These are phyloP conservation scores for Decapterus maruadsi DNA, from an alignment of 2,797 vertebrate species.

Conservation along the genomic window DNA sequence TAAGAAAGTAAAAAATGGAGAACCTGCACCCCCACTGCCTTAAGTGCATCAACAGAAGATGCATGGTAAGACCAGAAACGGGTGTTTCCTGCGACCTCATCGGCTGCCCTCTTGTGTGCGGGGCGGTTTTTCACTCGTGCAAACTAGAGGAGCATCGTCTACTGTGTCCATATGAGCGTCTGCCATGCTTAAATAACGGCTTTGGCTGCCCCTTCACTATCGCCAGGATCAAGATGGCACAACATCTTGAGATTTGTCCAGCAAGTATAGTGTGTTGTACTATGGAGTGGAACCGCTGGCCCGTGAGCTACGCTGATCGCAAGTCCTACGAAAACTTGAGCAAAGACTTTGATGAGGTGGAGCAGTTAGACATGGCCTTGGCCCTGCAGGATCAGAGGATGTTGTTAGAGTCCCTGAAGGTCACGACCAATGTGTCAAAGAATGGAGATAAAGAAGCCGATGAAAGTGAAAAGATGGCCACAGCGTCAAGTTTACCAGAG, in stretches of 20 bases:
- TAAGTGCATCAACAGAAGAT: constrained; percentile 96
- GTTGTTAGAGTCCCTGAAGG: constrained; percentile 96
- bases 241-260: constrained; percentile 94
- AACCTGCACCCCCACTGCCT: constrained; percentile 93
- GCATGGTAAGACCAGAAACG: constrained; percentile 94
- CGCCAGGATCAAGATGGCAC: constrained; percentile 92
- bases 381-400: constrained; percentile 99
- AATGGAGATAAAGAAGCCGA: constrained; percentile 84
- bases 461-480: constrained; percentile 85
- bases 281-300: constrained; percentile 99
- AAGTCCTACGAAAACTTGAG: constrained; percentile 98
- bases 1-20: constrained; percentile 85
- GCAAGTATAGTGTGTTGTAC: constrained; percentile 99
- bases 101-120: constrained; percentile 95
- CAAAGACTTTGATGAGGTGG: constrained; percentile 96
- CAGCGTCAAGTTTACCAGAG: constrained; percentile 80
- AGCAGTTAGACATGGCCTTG: constrained; percentile 98
- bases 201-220: constrained; percentile 96
- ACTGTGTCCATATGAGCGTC: constrained; percentile 94
- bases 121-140: constrained; percentile 96
- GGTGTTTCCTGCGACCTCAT: constrained; percentile 94
- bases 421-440: constrained; percentile 94
- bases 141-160: constrained; percentile 94
- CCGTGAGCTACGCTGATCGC: constrained; percentile 96
- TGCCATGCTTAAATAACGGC: constrained; percentile 94